phyloP scores from a whole-genome alignment of 2,888 invertebrate species.

The Cosmia trapezina region DNA sequence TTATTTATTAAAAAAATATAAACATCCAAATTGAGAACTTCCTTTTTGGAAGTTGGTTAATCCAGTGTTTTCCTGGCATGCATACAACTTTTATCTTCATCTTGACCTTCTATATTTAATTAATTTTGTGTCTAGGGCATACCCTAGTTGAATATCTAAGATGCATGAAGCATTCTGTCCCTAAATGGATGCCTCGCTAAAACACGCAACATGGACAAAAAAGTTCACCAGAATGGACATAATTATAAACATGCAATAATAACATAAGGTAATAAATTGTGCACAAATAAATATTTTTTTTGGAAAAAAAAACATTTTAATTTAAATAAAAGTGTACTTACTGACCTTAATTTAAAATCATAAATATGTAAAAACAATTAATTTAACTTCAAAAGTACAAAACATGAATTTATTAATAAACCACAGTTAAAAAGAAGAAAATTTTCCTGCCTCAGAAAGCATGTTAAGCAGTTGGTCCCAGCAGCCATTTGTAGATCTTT shows the following conservation, averaged over 20 bases:
- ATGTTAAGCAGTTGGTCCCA: too few relatives aligned
- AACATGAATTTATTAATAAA: slow-evolving; percentile 1
- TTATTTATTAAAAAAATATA: too few relatives aligned
- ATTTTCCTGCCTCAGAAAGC: background rate
- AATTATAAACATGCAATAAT: background rate
- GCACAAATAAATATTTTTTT: background rate
- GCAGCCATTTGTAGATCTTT: too few relatives aligned
- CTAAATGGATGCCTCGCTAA: background rate
- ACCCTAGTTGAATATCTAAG: background rate
- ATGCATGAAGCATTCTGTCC: background rate
- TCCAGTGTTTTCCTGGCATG: background rate
- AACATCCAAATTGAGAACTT: too few relatives aligned
- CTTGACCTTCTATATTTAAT: background rate
- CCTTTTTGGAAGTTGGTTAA: too few relatives aligned
- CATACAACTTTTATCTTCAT: background rate
- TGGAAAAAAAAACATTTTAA: background rate
- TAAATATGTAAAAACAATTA: slow-evolving; percentile 1
- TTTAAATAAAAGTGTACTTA: background rate
- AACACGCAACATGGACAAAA: background rate
- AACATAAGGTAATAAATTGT: too few relatives aligned
- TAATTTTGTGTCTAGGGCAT: background rate
- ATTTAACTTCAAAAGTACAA: background rate
- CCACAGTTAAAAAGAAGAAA: background rate
- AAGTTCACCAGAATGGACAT: background rate
- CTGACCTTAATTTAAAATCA: background rate